These are phyloP conservation scores for Anaspis maculata DNA, from an alignment of 2,888 invertebrate species.

Conservation along the genomic window DNA sequence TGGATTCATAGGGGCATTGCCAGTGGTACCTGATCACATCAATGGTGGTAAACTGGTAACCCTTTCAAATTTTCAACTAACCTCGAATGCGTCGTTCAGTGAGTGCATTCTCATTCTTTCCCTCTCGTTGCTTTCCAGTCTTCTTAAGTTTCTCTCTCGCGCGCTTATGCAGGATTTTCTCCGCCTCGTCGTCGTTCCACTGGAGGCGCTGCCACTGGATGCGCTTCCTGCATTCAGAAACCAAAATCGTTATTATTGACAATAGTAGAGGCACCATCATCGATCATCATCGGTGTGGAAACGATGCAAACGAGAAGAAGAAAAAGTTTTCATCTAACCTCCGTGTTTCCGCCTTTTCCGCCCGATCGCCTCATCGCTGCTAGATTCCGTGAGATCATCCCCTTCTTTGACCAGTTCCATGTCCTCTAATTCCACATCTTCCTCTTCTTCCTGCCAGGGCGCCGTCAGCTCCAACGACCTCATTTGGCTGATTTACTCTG, in stretches of 20 bases:
- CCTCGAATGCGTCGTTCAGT: conserved; percentile 71
- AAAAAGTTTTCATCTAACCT: too few relatives aligned
- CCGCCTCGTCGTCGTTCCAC: conserved; percentile 42
- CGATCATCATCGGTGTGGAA: too few relatives aligned
- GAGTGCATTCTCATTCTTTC: conserved; percentile 76
- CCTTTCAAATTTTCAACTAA: conserved; percentile 33
- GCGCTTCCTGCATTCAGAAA: conserved; percentile 33
- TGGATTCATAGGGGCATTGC: too few relatives aligned
- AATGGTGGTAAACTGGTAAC: too few relatives aligned
- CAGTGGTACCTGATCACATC: too few relatives aligned
- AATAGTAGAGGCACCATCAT: too few relatives aligned
- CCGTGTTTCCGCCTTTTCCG: conserved; percentile 40
- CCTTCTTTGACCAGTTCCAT: conserved; percentile 35
- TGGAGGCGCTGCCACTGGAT: conserved; percentile 40
- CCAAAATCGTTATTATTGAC: neutral
- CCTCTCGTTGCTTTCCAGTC: conserved; percentile 70
- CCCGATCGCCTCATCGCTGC: conserved; percentile 39
- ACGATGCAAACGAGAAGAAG: too few relatives aligned
- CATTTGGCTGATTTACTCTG: conserved; percentile 23
- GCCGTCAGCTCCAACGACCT: conserved; percentile 40
- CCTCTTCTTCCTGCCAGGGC: conserved; percentile 42
- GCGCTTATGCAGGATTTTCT: conserved; percentile 55
- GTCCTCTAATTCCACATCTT: conserved; percentile 43
- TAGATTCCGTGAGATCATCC: conserved; percentile 36
- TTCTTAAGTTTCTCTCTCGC: conserved; percentile 60